Base-by-base conservation (phyloP, 2,888 invertebrate genomes). In the Celastrina argiolus region DNA sequence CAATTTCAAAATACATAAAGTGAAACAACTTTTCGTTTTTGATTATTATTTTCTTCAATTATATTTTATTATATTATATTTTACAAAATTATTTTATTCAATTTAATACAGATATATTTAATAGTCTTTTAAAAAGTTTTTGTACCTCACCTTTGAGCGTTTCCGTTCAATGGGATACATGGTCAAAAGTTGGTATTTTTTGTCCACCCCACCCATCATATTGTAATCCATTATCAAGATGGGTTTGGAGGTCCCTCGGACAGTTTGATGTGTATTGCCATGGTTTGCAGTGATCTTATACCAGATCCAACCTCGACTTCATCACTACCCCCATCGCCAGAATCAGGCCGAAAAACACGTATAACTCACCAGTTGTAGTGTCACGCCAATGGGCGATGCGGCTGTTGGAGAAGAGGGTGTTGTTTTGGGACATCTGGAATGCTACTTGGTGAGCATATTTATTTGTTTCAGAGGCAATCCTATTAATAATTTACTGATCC, bases 151-250 rank as follows among this genome's bases (percentile, higher is more conserved):
- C 7, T 16, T 67, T 3, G 69, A 69, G 12, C 71, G 28, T 66
- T 71, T 73, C 4, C 75, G 28, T 65, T 75, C 76, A 6, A 74
- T 67, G 4, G 74, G 76, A 39, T 74, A 76, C 67, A 66, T 70
- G 7, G 74, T 63, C 3, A 73, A 56, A 56, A 71, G 59, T 56
- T 75, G 75, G 41, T 75, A 74, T 63, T 74, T 74, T 36, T 68
- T 68, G 56, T 73, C 69, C 5, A 70, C 67, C 16, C 68, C 59
- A 67, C 69, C 58, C 67, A 67, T 64, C 31, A 56, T 56, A 63
- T 67, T 67, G 22, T 67, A 67, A 28, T 65, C 67, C 10, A n/a
- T 34, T 39, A 67, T 56, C 10, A 67, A 4, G n/a, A 42, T 59
- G 12, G 65, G 65, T 26, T 59, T 65, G 70, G n/a, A 26, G 26